phyloP scores from a whole-genome alignment of 64 coral and sea anemone genomes.

The Actinia equina region DNA sequence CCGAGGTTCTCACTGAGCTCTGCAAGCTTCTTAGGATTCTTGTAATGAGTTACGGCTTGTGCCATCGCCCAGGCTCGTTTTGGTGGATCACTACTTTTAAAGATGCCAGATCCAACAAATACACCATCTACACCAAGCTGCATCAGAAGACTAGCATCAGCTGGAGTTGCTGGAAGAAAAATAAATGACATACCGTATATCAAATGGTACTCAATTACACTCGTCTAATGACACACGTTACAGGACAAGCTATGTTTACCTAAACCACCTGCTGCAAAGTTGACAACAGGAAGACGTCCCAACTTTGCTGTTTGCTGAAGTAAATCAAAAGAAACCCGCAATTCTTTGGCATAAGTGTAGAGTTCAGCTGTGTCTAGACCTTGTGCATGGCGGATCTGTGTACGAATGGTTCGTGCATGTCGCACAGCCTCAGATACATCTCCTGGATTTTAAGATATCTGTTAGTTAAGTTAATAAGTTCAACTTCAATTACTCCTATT shows the following conservation, averaged over 20 bases:
- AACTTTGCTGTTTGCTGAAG: conserved; percentile 84
- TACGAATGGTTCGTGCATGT: conserved; percentile 82
- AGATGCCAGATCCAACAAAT: conserved; percentile 99
- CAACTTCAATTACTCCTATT: too few relatives aligned
- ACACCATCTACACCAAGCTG: conserved; percentile 97
- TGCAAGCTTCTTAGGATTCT: conserved; percentile 90
- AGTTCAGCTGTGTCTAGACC: conserved; percentile 84
- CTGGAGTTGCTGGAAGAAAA: conserved; percentile 72
- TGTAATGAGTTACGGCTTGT: conserved; percentile 91
- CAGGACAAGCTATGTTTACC: conserved; percentile 28
- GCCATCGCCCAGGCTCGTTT: conserved; percentile 98
- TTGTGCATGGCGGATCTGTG: conserved; percentile 77
- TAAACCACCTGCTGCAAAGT: conserved; percentile 97
- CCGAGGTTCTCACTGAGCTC: conserved; percentile 95
- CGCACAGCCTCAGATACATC: conserved; percentile 98
- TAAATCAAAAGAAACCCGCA: conserved; percentile 69
- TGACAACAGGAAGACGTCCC: conserved; percentile 88
- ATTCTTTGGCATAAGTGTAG: conserved; percentile 88
- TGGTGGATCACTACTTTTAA: conserved; percentile 78
- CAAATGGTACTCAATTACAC: too few relatives aligned
- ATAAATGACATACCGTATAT: background rate
- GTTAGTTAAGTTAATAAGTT: background rate
- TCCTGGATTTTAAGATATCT: conserved; percentile 40
- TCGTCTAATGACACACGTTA: background rate
- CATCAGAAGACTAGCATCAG: conserved; percentile 91